phyloP scores from a whole-genome alignment of 2,888 invertebrate genomes.

The Melieria crassipennis region DNA sequence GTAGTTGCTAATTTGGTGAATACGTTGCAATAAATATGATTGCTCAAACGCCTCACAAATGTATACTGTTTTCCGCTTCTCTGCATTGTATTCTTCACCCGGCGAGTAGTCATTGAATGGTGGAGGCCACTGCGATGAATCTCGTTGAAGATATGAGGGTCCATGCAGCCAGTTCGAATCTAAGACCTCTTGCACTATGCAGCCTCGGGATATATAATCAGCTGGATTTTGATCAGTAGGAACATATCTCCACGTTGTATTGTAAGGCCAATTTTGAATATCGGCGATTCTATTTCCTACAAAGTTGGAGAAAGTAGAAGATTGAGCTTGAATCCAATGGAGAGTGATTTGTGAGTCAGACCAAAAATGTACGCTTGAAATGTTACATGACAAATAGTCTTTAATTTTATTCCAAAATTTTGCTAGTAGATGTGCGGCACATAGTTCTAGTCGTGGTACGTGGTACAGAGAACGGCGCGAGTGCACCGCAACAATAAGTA shows the following conservation, averaged over 20 bases:
- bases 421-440: slow-evolving; percentile 35
- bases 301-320: slow-evolving; percentile 27
- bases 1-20: slow-evolving; percentile 3
- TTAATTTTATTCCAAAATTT: slow-evolving; percentile 31
- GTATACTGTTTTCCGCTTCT: background rate
- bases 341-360: slow-evolving; percentile 36
- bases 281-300: slow-evolving; percentile 40
- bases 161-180: slow-evolving; percentile 28
- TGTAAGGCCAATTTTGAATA: slow-evolving; percentile 30
- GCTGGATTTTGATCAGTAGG: slow-evolving; percentile 36
- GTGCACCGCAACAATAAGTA: too few species aligned
- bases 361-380: slow-evolving; percentile 25
- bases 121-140: too few species aligned
- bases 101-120: too few species aligned
- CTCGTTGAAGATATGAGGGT: slow-evolving; percentile 21
- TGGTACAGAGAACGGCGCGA: too few species aligned
- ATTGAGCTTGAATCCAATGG: too few species aligned
- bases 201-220: slow-evolving; percentile 35
- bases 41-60: background rate
- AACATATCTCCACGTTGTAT: slow-evolving; percentile 26
- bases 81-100: background rate
- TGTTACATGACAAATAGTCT: background rate
- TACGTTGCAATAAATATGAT: slow-evolving; percentile 7
- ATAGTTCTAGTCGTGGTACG: slow-evolving; percentile 37
- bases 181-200: slow-evolving; percentile 18